Evolutionary conservation across 2,797 vertebrate species (phyloP).

Genomic region (Coregonus suidteri): DNA sequence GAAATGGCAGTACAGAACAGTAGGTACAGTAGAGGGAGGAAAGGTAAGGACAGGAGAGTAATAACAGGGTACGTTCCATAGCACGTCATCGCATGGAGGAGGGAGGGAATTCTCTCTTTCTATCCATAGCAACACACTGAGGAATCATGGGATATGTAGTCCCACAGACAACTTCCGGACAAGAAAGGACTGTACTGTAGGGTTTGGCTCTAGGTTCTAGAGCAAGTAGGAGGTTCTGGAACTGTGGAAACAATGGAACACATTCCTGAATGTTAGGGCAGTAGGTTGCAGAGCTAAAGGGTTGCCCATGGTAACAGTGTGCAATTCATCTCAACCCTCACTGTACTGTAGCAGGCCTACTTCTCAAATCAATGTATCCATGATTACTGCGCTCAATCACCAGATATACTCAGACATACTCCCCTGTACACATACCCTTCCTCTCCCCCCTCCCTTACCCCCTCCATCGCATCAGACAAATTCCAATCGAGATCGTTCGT

Average conservation of each 20-base stretch:
- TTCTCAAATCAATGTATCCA: neutral
- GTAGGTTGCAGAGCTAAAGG: neutral
- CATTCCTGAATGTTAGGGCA: neutral
- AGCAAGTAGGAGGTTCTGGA: neutral
- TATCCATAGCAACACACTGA: conserved; percentile 30
- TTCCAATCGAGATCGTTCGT: conserved; percentile 21
- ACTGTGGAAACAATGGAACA: neutral
- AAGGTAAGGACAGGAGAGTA: conserved; percentile 52
- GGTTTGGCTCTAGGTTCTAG: neutral
- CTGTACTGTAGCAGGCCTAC: neutral
- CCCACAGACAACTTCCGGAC: neutral
- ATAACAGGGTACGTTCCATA: conserved; percentile 51
- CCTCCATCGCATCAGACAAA: conserved; percentile 22
- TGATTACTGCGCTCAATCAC: neutral
- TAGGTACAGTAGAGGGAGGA: conserved; percentile 43
- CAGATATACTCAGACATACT: neutral
- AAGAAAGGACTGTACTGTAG: neutral
- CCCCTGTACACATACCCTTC: neutral
- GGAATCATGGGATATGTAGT: conserved; percentile 13
- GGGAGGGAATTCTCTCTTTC: conserved; percentile 26
- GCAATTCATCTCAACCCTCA: neutral
- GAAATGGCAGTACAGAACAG: conserved; percentile 59
- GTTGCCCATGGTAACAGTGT: neutral
- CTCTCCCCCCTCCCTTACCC: conserved; percentile 25
- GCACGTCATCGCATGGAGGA: conserved; percentile 46